Evolutionary conservation across 1,140 invertebrate species (phyloP), one percentile per base, ranked within the genome.

Genomic region (Trinorchestia longiramus): DNA sequence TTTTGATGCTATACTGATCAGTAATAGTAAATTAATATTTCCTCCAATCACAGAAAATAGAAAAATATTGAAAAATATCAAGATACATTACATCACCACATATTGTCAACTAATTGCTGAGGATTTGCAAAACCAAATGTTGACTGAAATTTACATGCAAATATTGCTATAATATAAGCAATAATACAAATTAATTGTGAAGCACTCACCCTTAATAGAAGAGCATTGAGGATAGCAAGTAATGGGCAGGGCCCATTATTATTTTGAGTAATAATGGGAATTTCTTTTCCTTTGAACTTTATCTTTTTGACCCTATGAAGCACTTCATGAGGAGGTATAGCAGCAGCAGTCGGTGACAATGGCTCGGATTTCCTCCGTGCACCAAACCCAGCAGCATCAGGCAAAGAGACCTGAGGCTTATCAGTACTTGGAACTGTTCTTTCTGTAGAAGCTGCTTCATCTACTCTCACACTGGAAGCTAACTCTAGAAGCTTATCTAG

Each of bases 241-340:
- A 98, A 97, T 11, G 98, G 98, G 97, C 98, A 98, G 0, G 98
- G 98, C 43, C 98, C 98, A 97, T 98, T 98, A 96, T 97, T 97
- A 97, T 98, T 98, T 97, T 98, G 98, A 28, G 98, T 98, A 23
- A 98, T 97, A 95, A 98, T 97, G 23, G 97, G 97, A n/a, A 97
- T 97, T 96, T 97, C 97, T 87, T 96, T 97, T 41, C 97, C 97
- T 47, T 97, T 97, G 97, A 97, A 98, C 42, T 97, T 97, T n/a
- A 98, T 97, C 97, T 97, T 97, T 96, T 98, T 98, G 43, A 98
- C 97, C 96, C 98, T 97, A 97, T 98, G 98, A 28, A 97, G 96
- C 0, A 96, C 97, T 95, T 96, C 95, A 95, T 96, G 96, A 40
- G 96, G 96, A 95, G 44, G 92, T 40, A 94, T 36, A 43, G 15